These are phyloP conservation scores for Pangasius mekongensis DNA, from an alignment of 2,797 vertebrate genomes.

Conservation along the genomic window DNA sequence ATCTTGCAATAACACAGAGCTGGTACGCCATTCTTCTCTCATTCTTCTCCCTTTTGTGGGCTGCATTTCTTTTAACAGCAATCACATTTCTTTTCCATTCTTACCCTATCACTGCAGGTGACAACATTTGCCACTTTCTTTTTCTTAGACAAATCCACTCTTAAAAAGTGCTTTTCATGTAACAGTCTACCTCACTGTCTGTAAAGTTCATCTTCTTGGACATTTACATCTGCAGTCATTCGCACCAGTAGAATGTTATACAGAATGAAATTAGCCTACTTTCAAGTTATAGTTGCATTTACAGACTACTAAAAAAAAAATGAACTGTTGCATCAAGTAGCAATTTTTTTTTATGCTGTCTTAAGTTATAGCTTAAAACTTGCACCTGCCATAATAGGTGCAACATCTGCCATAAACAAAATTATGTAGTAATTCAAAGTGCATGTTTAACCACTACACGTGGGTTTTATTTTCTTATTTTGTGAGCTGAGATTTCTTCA, in stretches of 20 bases:
- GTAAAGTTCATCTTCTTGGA: background rate
- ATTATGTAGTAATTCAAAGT: background rate
- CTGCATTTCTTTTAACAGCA: background rate
- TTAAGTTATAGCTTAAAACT: background rate
- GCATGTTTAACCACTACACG: background rate
- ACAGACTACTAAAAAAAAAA: background rate
- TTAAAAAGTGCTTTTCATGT: background rate
- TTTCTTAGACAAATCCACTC: background rate
- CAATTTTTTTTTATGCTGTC: background rate
- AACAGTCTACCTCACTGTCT: background rate
- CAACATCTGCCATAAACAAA: background rate
- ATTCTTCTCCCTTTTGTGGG: background rate
- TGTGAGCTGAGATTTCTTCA: background rate
- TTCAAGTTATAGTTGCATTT: background rate
- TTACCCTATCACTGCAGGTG: background rate
- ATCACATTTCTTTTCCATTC: background rate
- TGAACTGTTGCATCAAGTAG: background rate
- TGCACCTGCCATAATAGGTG: background rate
- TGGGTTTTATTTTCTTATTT: background rate
- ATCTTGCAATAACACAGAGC: background rate
- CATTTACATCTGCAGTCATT: background rate
- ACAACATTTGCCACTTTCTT: background rate
- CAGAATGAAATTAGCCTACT: background rate
- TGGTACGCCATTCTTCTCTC: background rate
- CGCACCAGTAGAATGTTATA: background rate